Evolutionary conservation across 2,113 vertebrate genomes (phyloP), one percentile per base, ranked within the genome.

Genomic region (Gavia stellata): DNA sequence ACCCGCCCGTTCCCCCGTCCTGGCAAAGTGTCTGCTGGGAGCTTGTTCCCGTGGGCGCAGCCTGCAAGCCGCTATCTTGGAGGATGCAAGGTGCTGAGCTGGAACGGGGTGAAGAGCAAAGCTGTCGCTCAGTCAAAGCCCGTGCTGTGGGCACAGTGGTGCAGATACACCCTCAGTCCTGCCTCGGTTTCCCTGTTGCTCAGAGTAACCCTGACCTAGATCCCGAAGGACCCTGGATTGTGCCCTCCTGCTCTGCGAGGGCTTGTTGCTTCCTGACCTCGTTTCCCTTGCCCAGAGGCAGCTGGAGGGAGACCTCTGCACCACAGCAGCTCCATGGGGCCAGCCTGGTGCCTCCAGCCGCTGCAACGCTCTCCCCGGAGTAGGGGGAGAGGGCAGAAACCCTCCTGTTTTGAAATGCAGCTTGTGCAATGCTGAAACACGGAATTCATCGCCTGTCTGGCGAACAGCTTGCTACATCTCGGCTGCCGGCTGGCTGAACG

Each of bases 11-110:
- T 58, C 45, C n/a, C 40, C 55, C 3, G 1, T 34, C 44, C 52
- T 71, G 50, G 56, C 55, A 19, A 40, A 49, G 73, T n/a, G 52
- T 70, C 42, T 75, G 38, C 55, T 0, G 0, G 83, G 62, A 47
- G 17, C 47, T 83, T 31, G 40, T 49, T 86, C 31, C 21, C 0
- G 0, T 24, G 72, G 70, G 81, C 74, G 81, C 42, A 78, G 78
- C 81, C 31, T 1, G 1, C 24, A 34, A 0, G 1, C 20, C 0
- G 1, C 53, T n/a, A 0, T 6, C n/a, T 28, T 52, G 78, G 44
- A 52, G 40, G 65, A 36, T 28, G 28, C 3, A 33, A 67, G 6
- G 62, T 63, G 44, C 66, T 0, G 1, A 82, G 80, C 75, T 75
- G 77, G 36, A 80, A 44, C 0, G 2, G 50, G 42, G 33, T 1